phyloP scores from a whole-genome alignment of 2,113 vertebrate species.

The Peromyscus californicus region DNA sequence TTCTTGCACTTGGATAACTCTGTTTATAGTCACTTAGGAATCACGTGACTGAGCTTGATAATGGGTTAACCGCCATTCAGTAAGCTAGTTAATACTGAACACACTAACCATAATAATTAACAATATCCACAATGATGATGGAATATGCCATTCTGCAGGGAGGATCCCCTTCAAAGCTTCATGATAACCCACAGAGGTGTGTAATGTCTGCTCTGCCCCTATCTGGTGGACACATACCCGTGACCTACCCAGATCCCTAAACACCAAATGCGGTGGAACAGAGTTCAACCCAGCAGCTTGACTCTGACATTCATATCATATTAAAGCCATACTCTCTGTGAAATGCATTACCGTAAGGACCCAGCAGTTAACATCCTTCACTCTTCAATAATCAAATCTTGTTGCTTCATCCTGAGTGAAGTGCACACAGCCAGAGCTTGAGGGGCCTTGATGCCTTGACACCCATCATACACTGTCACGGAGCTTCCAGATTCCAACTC shows the following conservation, averaged over 20 bases:
- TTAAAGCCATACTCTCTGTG: not conserved
- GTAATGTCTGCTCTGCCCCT: not conserved
- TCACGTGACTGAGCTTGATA: not conserved
- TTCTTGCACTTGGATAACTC: not conserved
- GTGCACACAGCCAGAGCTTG: not conserved
- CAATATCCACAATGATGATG: not conserved
- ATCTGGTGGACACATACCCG: not conserved
- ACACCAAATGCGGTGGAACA: not conserved
- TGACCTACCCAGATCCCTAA: not conserved
- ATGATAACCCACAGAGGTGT: not conserved
- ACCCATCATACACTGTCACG: not conserved
- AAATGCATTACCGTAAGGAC: not conserved
- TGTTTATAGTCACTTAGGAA: not conserved
- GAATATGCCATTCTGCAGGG: not conserved
- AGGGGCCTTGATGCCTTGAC: not conserved
- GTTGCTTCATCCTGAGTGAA: constrained; percentile 5
- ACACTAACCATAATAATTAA: not conserved
- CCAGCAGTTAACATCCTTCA: not conserved
- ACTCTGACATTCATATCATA: not conserved
- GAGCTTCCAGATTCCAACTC: constrained; percentile 11
- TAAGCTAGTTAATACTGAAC: not conserved
- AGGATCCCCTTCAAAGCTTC: not conserved
- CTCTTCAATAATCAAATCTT: not conserved
- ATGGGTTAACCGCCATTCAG: not conserved
- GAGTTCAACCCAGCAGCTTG: not conserved